Base-by-base conservation (phyloP, 2,113 vertebrate species). In the Cichladusa arquata region DNA sequence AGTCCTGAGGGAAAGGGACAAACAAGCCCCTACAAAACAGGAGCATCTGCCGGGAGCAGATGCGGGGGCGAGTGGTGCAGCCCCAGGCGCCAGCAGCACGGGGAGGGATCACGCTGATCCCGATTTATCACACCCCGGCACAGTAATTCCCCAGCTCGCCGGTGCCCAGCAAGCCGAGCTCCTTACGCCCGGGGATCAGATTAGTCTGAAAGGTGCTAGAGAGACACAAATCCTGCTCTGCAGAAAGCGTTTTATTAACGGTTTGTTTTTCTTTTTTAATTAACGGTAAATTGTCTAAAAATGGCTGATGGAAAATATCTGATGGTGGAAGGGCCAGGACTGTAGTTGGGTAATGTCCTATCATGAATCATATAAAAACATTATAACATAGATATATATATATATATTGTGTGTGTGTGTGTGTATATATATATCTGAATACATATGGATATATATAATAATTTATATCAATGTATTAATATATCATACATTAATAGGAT, bases 141-240 rank as follows among this genome's bases (percentile, higher is more conserved):
- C 28, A 85, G 91, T 94, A 94, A 94, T 90, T 84, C 96, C 91
- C 56, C 67, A 92, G 95, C 82, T 92, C 3, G 88, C 50, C 28
- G 1, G 84, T 54, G 86, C 56, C 86, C 28, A 16, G 90, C 40
- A 10, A 91, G 93, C 78, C n/a, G 77, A 95, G 93, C 92, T 95
- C 95, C 86, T 97, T 95, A 96, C 6, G 73, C 16, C 92, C 76
- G 1, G 88, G 90, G 90, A 96, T 95, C 51, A 66, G 96, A 94
- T 97, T 97, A 96, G 93, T 97, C 94, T 96, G 94, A 94, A 96
- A 97, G 92, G 87, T 97, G 94, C 82, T 83, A 88, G 53, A 73
- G 95, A 95, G 85, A 95, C 66, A 77, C 29, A 96, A 96, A 95
- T 93, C 87, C 93, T 88, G 81, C 71, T 85, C 93, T 70, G 73